phyloP scores from a whole-genome alignment of 1,140 invertebrate species.

The Schlechtendalia chinensis region DNA sequence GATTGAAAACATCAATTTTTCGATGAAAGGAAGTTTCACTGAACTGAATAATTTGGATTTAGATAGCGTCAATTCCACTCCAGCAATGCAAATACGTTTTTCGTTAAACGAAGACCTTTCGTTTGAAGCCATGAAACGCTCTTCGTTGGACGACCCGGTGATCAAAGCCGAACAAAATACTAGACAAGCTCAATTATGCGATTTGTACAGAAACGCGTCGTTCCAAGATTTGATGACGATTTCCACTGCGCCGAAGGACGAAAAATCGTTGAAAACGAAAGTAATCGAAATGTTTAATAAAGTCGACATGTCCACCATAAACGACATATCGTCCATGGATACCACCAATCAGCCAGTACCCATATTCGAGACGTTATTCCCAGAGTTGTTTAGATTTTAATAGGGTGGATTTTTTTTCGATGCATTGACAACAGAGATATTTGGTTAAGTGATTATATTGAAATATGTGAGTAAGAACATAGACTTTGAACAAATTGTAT shows the following conservation, averaged over 20 bases:
- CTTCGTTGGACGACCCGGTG: slow-evolving; percentile 74
- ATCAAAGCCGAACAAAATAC: slow-evolving; percentile 71
- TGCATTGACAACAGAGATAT: neutral
- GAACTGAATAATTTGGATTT: slow-evolving; percentile 64
- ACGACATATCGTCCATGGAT: slow-evolving; percentile 59
- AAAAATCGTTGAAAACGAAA: slow-evolving; percentile 77
- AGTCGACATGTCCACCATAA: too few species aligned
- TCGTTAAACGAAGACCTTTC: slow-evolving; percentile 71
- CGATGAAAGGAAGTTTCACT: slow-evolving; percentile 55
- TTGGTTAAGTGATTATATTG: too few species aligned
- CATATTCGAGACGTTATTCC: slow-evolving; percentile 83
- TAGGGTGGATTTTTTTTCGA: slow-evolving; percentile 5
- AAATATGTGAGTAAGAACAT: neutral
- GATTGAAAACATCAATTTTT: slow-evolving; percentile 65
- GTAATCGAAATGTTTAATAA: slow-evolving; percentile 88
- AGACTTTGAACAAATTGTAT: neutral
- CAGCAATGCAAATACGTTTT: slow-evolving; percentile 63
- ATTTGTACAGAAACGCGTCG: slow-evolving; percentile 79
- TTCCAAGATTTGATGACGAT: slow-evolving; percentile 77
- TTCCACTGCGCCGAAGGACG: slow-evolving; percentile 59
- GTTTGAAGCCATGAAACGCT: slow-evolving; percentile 84
- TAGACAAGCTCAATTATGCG: slow-evolving; percentile 70
- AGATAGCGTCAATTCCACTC: slow-evolving; percentile 84
- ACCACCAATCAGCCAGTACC: slow-evolving; percentile 57
- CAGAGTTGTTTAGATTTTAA: slow-evolving; percentile 84